phyloP scores from a whole-genome alignment of 2,113 vertebrate genomes.

The rat (Rattus norvegicus) region GRCr8 NC_086034.1:4686001-4686500 shows the following conservation, averaged over 20 bases:
- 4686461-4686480: background rate
- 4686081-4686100: background rate
- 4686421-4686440: background rate
- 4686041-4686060: background rate
- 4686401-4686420: background rate
- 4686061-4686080: background rate
- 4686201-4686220: too few relatives aligned
- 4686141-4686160: background rate
- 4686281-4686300: background rate
- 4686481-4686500: background rate
- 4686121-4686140: background rate
- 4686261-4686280: background rate
- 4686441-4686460: background rate
- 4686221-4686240: too few relatives aligned
- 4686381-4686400: background rate
- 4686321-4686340: too few relatives aligned
- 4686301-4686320: too few relatives aligned
- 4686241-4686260: background rate
- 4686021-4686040: background rate
- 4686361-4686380: background rate
- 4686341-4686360: background rate
- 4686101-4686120: background rate
- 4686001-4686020: background rate
- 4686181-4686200: background rate
- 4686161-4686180: background rate